Percentiles rank a stretch among this genome's conserved stretches.
These are phyloP conservation scores for Teleogryllus oceanicus DNA, from an alignment of 2,888 invertebrate genomes.

Conservation along the genomic window DNA sequence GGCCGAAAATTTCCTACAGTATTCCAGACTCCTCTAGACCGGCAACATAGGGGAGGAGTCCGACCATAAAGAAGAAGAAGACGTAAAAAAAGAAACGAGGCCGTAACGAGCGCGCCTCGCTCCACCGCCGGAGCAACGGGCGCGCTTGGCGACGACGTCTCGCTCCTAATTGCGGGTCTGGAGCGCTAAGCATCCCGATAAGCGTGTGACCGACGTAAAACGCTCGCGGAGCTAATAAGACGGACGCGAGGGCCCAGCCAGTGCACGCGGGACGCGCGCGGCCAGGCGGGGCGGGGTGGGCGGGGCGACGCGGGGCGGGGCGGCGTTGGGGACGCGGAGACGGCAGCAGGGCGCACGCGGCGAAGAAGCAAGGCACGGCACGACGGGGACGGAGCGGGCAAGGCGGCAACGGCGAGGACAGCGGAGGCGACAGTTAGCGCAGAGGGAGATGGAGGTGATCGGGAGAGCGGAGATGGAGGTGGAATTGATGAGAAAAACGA, in stretches of 20 bases:
- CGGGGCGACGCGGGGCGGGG: not conserved
- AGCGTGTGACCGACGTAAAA: not conserved
- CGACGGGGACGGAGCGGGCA: slow-evolving; percentile 31
- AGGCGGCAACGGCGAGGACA: not conserved
- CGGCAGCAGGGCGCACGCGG: slow-evolving; percentile 27
- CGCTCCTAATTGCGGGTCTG: not conserved
- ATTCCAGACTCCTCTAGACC: too few relatives aligned
- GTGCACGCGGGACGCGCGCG: not conserved
- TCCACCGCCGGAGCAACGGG: too few relatives aligned
- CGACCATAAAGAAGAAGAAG: too few relatives aligned
- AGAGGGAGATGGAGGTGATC: not conserved
- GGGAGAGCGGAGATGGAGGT: not conserved
- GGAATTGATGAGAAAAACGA: not conserved
- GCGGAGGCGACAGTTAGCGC: not conserved
- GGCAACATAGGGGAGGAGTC: too few relatives aligned
- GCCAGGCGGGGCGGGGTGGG: not conserved
- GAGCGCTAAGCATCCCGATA: not conserved
- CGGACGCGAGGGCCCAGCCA: not conserved
- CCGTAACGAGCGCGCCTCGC: too few relatives aligned
- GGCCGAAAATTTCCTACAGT: too few relatives aligned
- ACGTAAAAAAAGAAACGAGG: too few relatives aligned
- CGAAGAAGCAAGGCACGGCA: slow-evolving; percentile 35
- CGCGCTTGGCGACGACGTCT: not conserved
- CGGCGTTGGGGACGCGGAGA: not conserved
- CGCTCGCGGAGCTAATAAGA: not conserved